Evolutionary conservation across 1,140 invertebrate species (phyloP), one percentile per base, ranked within the genome.

Genomic region (Brachystomella parvula): DNA sequence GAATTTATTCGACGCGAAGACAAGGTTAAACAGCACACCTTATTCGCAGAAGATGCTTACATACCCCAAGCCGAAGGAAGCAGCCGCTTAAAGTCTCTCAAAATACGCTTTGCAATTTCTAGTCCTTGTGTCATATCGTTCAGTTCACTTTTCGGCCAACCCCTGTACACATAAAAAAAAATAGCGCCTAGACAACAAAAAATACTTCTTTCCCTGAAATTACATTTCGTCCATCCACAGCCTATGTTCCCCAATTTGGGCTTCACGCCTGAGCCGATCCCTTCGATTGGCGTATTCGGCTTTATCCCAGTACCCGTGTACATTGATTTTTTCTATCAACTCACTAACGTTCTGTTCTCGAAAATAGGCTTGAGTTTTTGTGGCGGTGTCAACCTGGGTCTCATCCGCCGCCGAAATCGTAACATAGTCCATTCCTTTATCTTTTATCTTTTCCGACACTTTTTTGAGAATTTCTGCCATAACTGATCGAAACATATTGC

Each of bases 171-270:
- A 49, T 9, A 17, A 17, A 15, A 29, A 61, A 64, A 47, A 61
- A 33, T 19, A 61, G n/a, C 2, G 32, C 17, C 57, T 61, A 15
- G 17, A 19, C n/a, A 66, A 3, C 17, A 31, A 24, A 3, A n/a
- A 21, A 24, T 49, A 30, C 28, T 65, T 15, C 6, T 58, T 65
- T 2, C 19, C 30, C 58, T 57, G 9, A 44, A 39, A 31, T 60
- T 66, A 70, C 68, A 72, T 63, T 64, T 72, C 68, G 47, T 70
- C 64, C 71, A 72, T 72, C 71, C 71, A 72, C 0, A 72, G 44
- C 21, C 26, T 9, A 58, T 72, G 71, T 1, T 64, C 63, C 30
- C 64, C 68, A 21, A 31, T 65, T 29, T 66, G 39, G 21, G 59
- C 47, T 3, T 49, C 53, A 2, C 53, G 61, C 35, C 57, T 66